Base-by-base conservation (phyloP, 2,888 invertebrate species). In the Acronicta leporina region DNA sequence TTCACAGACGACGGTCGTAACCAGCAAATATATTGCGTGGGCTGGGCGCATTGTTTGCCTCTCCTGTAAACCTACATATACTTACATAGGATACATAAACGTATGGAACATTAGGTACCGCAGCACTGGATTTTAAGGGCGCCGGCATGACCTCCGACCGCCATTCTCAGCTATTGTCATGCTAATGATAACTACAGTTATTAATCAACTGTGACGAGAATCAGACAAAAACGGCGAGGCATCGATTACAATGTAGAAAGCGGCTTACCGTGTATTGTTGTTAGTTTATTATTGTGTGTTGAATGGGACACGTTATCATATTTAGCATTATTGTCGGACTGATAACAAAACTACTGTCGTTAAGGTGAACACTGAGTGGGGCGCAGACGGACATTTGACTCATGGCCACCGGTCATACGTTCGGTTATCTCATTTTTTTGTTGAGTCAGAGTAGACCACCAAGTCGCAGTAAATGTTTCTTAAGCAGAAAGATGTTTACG, bases 21-120 rank as follows among this genome's bases (percentile, higher is more conserved):
- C 86, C 86, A 85, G 82, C 79, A 82, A 83, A 86, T 85, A 87
- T 83, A 84, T 75, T 77, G 85, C 77, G 87, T 91, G 88, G 92
- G 92, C 84, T 85, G 88, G 89, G 89, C 87, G 76, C 85, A 90
- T 92, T 92, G 91, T 91, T 86, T 91, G 87, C 86, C 81, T 79
- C 80, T 83, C 81, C 79, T 79, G 79, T 84, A 75, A 81, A 81
- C 52, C 46, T 75, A 76, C 81, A 77, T 73, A 82, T 75, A 75
- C 81, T 77, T 73, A 82, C 75, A 79, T 80, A 58, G 47, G 40
- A 38, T 38, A n/a, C n/a, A 38, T 38, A 38, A 47, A 64, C 8
- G 44, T 61, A 61, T 71, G 50, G 51, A 73, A 82, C 75, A 63
- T 75, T 78, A 76, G 81, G 78, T 83, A 70, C 72, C 73, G 76